Conservation (phyloP, 1,140 invertebrate species). For the Coenobita brevimanus region DNA sequence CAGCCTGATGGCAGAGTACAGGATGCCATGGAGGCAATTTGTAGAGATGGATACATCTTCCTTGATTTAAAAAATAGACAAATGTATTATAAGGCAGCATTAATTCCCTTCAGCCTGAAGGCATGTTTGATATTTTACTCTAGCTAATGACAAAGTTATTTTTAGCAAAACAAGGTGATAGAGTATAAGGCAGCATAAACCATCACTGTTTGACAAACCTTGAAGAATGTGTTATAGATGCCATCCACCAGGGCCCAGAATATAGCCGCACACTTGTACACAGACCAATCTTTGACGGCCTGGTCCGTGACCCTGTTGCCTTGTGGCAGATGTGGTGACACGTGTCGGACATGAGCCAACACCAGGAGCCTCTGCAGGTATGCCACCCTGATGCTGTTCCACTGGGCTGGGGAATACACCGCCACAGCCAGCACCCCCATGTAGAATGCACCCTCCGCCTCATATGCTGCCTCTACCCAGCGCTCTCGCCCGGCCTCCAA, state of each 20-base stretch:
- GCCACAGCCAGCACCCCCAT: slow-evolving; percentile 87
- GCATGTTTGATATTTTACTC: no score
- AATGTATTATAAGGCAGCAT: no score
- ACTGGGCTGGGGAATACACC: slow-evolving; percentile 82
- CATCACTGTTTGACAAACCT: no score
- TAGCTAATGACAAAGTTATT: no score
- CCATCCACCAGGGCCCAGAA: slow-evolving; percentile 88
- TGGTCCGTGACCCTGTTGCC: slow-evolving; percentile 74
- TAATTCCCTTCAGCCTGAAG: no score
- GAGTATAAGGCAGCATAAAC: no score
- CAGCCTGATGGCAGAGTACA: no score
- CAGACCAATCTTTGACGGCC: slow-evolving; percentile 81
- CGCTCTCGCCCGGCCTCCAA: slow-evolving; percentile 76
- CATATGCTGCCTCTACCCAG: slow-evolving; percentile 86
- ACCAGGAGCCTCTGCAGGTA: slow-evolving; percentile 87
- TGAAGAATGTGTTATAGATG: slow-evolving; percentile 81
- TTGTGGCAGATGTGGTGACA: slow-evolving; percentile 74
- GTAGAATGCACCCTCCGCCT: slow-evolving; percentile 92
- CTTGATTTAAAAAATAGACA: no score
- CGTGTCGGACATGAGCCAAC: slow-evolving; percentile 82
- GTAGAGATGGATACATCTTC: no score
- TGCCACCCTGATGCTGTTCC: slow-evolving; percentile 77
- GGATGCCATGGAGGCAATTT: no score
- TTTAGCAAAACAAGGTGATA: no score
- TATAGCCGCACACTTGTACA: slow-evolving; percentile 90